Conservation (phyloP, 1,140 invertebrate genomes). For the Aphelenchoides fujianensis region DNA sequence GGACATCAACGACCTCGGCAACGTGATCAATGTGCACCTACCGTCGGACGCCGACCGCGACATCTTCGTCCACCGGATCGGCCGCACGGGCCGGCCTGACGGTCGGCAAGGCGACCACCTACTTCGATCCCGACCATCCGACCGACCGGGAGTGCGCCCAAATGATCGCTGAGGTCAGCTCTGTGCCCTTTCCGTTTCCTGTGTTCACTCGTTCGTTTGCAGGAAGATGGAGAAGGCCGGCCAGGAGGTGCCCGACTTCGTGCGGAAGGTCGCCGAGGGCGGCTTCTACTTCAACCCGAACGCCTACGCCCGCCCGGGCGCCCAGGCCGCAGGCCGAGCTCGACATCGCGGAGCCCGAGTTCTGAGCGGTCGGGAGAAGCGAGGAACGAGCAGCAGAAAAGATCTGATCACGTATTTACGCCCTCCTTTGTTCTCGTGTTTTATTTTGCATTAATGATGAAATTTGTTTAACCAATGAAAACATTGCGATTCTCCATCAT, state of each 20-base stretch:
- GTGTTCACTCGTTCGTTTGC: not conserved
- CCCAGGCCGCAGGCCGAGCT: not conserved
- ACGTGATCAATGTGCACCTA: slow-evolving; percentile 82
- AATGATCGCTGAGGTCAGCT: slow-evolving; percentile 33
- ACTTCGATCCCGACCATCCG: slow-evolving; percentile 37
- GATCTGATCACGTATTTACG: too few species aligned
- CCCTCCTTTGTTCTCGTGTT: too few species aligned
- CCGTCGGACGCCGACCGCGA: slow-evolving; percentile 84
- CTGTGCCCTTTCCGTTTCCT: slow-evolving; percentile 7
- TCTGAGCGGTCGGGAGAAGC: too few species aligned
- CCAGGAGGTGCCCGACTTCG: slow-evolving; percentile 42
- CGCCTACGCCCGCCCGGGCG: not conserved
- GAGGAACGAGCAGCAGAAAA: too few species aligned
- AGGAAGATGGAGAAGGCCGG: slow-evolving; percentile 25
- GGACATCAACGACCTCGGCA: slow-evolving; percentile 86
- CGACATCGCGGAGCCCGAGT: not conserved
- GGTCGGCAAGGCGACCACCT: slow-evolving; percentile 42
- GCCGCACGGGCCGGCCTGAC: slow-evolving; percentile 73
- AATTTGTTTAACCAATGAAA: too few species aligned
- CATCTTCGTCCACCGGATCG: slow-evolving; percentile 88
- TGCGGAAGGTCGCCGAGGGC: slow-evolving; percentile 27
- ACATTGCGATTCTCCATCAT: too few species aligned
- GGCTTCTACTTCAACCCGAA: too few species aligned
- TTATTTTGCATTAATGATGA: too few species aligned
- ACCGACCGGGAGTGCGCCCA: slow-evolving; percentile 31